A percentile compares a stretch with the other conserved stretches of the same genome.
phyloP scores from a whole-genome alignment of 2,113 vertebrate genomes.

The Coptodon bakossiorum region DNA sequence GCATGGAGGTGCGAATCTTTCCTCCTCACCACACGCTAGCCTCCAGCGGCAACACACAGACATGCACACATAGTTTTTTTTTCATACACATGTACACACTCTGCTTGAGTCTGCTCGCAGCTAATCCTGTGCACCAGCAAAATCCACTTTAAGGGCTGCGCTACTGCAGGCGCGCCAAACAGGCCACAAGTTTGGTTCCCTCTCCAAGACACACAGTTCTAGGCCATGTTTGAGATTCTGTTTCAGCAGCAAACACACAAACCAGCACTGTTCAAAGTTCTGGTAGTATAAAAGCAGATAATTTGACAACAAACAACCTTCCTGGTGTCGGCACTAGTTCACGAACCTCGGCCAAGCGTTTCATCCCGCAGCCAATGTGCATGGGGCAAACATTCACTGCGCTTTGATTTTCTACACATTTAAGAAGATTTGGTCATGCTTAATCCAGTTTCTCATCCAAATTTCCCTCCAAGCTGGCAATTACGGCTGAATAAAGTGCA shows the following conservation, averaged over 20 bases:
- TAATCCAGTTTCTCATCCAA: conserved; percentile 66
- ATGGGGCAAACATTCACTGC: conserved; percentile 60
- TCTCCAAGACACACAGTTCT: conserved; percentile 54
- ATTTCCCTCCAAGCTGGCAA: conserved; percentile 60
- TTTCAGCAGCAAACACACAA: conserved; percentile 40
- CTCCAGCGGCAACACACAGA: conserved; percentile 51
- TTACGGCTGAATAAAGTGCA: conserved; percentile 48
- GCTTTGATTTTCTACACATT: conserved; percentile 65
- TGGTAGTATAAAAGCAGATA: conserved; percentile 49
- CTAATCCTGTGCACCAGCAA: conserved; percentile 60
- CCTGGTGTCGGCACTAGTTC: conserved; percentile 53
- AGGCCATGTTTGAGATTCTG: conserved; percentile 47
- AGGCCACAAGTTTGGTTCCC: conserved; percentile 57
- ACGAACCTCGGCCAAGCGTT: conserved; percentile 62
- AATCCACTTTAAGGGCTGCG: conserved; percentile 63
- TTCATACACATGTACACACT: conserved; percentile 3
- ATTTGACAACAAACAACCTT: conserved; percentile 48
- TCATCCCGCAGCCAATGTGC: conserved; percentile 66
- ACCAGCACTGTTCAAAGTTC: conserved; percentile 49
- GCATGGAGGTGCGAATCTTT: conserved; percentile 62
- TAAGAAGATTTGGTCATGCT: conserved; percentile 65
- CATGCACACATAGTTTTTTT: conserved; percentile 7
- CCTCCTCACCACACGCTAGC: conserved; percentile 52
- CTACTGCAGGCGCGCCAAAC: conserved; percentile 44
- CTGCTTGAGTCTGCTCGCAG: conserved; percentile 33